phyloP scores from a whole-genome alignment of 2,113 vertebrate genomes.

The Podocnemis expansa region DNA sequence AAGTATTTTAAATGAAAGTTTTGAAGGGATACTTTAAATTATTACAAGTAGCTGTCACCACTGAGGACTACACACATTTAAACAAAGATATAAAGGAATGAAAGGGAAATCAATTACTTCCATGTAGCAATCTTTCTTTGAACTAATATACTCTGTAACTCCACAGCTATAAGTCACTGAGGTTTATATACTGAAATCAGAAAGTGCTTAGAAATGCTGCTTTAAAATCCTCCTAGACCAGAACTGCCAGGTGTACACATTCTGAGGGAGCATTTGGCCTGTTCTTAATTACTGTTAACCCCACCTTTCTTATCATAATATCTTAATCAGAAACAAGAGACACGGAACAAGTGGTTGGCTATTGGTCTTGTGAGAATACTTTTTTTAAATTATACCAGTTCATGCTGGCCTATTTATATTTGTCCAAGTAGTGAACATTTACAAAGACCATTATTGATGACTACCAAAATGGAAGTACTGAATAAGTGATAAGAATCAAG shows the following conservation, averaged over 20 bases:
- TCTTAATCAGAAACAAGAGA: not conserved
- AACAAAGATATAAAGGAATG: not conserved
- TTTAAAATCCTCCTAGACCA: not conserved
- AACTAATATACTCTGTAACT: not conserved
- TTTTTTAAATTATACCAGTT: slow-evolving; percentile 40
- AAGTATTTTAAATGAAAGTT: slow-evolving; percentile 10
- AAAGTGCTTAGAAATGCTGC: not conserved
- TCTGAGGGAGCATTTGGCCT: not conserved
- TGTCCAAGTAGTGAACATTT: slow-evolving; percentile 1
- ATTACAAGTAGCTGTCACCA: not conserved
- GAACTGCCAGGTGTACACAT: not conserved
- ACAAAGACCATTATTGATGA: slow-evolving; percentile 30
- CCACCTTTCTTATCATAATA: not conserved
- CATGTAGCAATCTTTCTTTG: not conserved
- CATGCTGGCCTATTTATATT: not conserved
- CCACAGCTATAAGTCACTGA: not conserved
- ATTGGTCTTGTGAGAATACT: not conserved
- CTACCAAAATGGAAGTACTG: not conserved
- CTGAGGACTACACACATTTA: not conserved
- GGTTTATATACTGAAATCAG: not conserved
- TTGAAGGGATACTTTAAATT: not conserved
- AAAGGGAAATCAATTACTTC: slow-evolving; percentile 1
- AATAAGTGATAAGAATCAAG: not conserved
- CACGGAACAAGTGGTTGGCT: not conserved
- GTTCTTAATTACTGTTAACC: not conserved